Evolutionary conservation across 2,113 vertebrate genomes (phyloP), one percentile per base, ranked within the genome.

Genomic region (Callaeas wilsoni): DNA sequence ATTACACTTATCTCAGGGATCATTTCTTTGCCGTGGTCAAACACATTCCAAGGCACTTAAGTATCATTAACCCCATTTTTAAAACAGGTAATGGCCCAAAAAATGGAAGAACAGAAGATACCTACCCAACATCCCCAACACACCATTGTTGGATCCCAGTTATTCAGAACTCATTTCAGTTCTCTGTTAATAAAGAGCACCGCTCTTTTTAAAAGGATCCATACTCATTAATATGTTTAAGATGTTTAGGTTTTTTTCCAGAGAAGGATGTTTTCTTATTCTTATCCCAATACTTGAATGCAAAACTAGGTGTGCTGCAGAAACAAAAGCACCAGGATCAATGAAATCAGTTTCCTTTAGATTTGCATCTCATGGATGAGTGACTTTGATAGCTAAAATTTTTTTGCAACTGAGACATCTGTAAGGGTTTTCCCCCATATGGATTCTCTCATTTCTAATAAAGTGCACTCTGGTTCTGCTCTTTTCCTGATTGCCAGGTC

Each of bases 371-470:
- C 29, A 35, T 23, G 32, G 60, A 87, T 70, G 42, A 81, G 21
- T 80, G 73, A 78, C 39, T 91, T 89, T 46, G 53, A 69, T 92
- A 84, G 59, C 44, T 47, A 70, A 80, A 77, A 15, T n/a, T 59
- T 78, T 87, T 92, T 59, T 94, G 44, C 44, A 84, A 16, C 35
- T 26, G 35, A 84, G 56, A 89, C 55, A 90, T 90, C 89, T 92
- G 83, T 75, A 56, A 86, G 4, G 19, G 29, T 12, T 92, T 93
- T 52, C 22, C 16, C 26, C 80, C 52, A 84, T 80, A 87, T 74
- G 90, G 68, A 86, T 87, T 81, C 37, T 93, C 52, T 92, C 27
- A 60, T 89, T 80, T 87, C 86, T 71, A 83, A 60, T 78, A 75
- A 92, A 13, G 4, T 42, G 4, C 29, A 63, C 25, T 78, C 64